These are phyloP conservation scores for Beroe ovata DNA, from an alignment of 37 sponge, comb jelly and placozoan genomes.

Conservation along the genomic window DNA sequence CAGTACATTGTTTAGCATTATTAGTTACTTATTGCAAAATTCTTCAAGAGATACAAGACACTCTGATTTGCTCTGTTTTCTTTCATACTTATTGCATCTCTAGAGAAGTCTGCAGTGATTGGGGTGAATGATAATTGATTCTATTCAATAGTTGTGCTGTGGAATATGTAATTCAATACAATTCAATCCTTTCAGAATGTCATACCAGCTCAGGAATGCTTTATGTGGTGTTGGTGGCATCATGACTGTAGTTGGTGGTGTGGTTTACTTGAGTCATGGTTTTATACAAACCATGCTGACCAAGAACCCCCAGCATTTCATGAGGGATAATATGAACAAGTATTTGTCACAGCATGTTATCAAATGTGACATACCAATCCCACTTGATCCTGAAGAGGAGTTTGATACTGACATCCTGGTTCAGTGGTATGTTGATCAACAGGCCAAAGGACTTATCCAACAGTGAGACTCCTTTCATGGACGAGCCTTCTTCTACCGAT, in stretches of 20 bases:
- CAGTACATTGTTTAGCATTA: too few species aligned
- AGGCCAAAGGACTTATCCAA: not conserved
- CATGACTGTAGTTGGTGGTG: not conserved
- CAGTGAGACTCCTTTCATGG: not conserved
- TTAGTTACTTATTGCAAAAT: too few species aligned
- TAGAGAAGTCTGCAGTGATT: too few species aligned
- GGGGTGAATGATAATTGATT: too few species aligned
- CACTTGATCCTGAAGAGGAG: constrained; percentile 38
- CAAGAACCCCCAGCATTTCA: not conserved
- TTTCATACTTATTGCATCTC: too few species aligned
- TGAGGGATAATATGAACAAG: not conserved
- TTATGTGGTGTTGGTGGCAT: not conserved
- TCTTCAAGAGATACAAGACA: too few species aligned
- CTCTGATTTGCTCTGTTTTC: too few species aligned
- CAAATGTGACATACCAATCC: constrained; percentile 53
- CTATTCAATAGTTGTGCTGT: too few species aligned
- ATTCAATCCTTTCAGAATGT: too few species aligned
- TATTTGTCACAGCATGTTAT: not conserved
- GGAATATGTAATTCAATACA: too few species aligned
- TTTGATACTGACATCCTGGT: constrained; percentile 40
- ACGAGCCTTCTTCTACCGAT: too few species aligned
- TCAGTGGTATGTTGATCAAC: constrained; percentile 47
- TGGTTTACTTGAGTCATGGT: not conserved
- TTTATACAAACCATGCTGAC: not conserved
- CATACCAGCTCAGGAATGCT: not conserved